A percentile compares a stretch with the other conserved stretches of the same genome.
Conservation (phyloP, 2,888 invertebrate genomes). For the Blastobasis lacticolella region DNA sequence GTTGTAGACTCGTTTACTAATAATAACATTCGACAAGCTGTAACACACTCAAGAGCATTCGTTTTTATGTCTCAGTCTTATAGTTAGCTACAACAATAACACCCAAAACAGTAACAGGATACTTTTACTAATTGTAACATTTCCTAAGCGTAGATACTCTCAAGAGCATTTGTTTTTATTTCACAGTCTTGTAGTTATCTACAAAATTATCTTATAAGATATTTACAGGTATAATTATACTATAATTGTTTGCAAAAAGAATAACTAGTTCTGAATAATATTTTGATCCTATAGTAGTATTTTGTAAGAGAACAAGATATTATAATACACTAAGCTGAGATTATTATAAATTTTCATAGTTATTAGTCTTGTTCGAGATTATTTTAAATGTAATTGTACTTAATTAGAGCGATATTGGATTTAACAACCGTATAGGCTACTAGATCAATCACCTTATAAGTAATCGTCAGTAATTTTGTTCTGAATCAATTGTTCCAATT, state of each 20-base stretch:
- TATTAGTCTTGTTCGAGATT: background rate
- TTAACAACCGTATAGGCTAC: too few relatives aligned
- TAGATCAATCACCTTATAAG: background rate
- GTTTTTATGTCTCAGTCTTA: constrained; percentile 2
- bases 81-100: constrained; percentile 1
- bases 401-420: background rate
- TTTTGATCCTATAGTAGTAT: too few relatives aligned
- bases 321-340: too few relatives aligned
- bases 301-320: too few relatives aligned
- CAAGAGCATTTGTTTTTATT: constrained; percentile 5
- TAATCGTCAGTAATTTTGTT: background rate
- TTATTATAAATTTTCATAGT: background rate
- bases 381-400: background rate
- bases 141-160: constrained; percentile 5
- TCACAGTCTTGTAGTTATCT: too few relatives aligned
- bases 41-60: constrained; percentile 3
- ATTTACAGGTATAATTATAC: too few relatives aligned
- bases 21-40: constrained; percentile 1
- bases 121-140: constrained; percentile 1
- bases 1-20: background rate
- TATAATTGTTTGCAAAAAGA: too few relatives aligned
- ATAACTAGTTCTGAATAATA: too few relatives aligned
- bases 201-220: too few relatives aligned
- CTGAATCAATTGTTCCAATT: background rate
- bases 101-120: background rate